A percentile compares a stretch with the other conserved stretches of the same genome.
phyloP scores from a whole-genome alignment of 2,797 vertebrate genomes.

The Myotis myotis region DNA sequence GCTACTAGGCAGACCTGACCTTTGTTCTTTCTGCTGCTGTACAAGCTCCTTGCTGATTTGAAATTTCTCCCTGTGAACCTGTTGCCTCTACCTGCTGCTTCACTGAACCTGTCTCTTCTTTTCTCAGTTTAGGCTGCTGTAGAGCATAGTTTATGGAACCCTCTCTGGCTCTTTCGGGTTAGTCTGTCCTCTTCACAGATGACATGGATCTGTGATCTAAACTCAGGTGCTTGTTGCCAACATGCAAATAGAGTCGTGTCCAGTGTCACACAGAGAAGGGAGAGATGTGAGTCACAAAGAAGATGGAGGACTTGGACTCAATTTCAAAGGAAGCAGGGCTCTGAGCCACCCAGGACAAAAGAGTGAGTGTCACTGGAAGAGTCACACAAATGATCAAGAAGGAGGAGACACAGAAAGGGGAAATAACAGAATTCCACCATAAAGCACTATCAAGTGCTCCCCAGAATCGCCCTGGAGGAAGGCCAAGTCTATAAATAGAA shows the following conservation, averaged over 20 bases:
- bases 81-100: background rate
- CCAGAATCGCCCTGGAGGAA: background rate
- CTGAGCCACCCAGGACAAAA: background rate
- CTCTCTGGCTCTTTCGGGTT: background rate
- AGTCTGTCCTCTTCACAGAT: slow-evolving; percentile 8
- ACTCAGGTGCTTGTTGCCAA: slow-evolving; percentile 54
- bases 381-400: background rate
- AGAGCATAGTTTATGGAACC: background rate
- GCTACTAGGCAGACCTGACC: background rate
- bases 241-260: slow-evolving; percentile 68
- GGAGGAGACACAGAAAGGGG: background rate
- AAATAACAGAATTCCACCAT: background rate
- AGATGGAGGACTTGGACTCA: background rate
- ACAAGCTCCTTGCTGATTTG: background rate
- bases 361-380: background rate
- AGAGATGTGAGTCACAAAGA: background rate
- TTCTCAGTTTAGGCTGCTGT: background rate
- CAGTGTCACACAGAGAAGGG: slow-evolving; percentile 22
- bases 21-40: background rate
- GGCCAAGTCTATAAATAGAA: background rate
- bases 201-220: background rate
- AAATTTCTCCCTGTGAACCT: background rate
- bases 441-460: background rate
- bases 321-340: background rate
- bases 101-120: background rate